Conservation (phyloP, 2,797 vertebrate species). For the Propithecus deckenii region DNA sequence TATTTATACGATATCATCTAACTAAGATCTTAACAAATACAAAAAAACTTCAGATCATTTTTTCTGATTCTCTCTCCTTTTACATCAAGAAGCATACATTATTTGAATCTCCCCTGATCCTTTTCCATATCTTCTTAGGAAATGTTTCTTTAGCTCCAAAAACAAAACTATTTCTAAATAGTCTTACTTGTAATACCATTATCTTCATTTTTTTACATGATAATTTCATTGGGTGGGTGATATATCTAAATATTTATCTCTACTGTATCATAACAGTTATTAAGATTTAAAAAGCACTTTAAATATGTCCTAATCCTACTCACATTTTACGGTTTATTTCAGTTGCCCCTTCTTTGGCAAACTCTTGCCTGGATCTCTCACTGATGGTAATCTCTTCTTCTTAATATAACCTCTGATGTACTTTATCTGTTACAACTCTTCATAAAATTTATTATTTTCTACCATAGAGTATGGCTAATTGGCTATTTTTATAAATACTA, state of each 20-base stretch:
- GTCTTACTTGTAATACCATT: neutral
- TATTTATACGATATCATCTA: neutral
- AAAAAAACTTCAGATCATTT: neutral
- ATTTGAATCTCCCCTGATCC: neutral
- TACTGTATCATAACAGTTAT: neutral
- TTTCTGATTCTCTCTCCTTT: neutral
- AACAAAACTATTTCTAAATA: neutral
- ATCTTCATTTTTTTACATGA: neutral
- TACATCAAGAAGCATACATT: neutral
- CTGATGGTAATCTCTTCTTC: neutral
- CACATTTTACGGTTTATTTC: neutral
- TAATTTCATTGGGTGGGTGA: neutral
- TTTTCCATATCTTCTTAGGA: neutral
- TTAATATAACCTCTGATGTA: neutral
- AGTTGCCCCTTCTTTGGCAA: neutral
- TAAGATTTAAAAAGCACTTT: neutral
- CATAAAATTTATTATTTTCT: neutral
- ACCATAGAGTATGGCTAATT: neutral
- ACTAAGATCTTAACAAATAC: neutral
- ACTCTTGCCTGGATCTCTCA: neutral
- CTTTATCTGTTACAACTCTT: neutral
- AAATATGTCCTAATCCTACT: neutral
- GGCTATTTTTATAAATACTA: neutral
- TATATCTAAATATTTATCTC: constrained; percentile 18
- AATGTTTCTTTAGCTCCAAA: neutral